These are phyloP conservation scores for Calameuta pallipes DNA, from an alignment of 2,888 invertebrate species.

Conservation along the genomic window DNA sequence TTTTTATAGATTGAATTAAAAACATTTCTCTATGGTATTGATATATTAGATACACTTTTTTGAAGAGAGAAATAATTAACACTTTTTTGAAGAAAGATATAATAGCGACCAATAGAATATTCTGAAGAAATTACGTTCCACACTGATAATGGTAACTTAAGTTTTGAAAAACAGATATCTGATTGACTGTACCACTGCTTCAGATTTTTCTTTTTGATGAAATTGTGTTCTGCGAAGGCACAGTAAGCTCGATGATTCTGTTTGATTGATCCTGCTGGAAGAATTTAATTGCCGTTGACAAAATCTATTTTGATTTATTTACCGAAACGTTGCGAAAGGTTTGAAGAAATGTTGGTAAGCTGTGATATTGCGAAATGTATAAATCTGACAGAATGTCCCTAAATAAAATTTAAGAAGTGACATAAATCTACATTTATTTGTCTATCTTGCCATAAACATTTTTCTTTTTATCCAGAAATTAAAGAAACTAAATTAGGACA, in stretches of 20 bases:
- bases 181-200: not conserved
- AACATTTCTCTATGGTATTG: not conserved
- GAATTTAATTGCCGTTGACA: not conserved
- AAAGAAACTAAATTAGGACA: not conserved
- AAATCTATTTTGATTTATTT: not conserved
- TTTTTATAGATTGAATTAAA: not conserved
- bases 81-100: not conserved
- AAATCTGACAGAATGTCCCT: constrained; percentile 40
- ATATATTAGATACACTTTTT: not conserved
- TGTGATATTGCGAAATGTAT: constrained; percentile 58
- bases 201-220: not conserved
- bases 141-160: not conserved
- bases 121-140: not conserved
- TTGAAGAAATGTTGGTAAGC: constrained; percentile 51
- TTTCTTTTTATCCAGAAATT: not conserved
- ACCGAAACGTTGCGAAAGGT: not conserved
- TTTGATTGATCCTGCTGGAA: not conserved
- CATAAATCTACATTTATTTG: not conserved
- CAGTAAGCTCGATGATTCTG: not conserved
- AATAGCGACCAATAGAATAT: not conserved
- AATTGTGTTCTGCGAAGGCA: not conserved
- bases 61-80: not conserved
- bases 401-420: constrained; percentile 35
- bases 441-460: not conserved
- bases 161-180: not conserved